These are phyloP conservation scores for Brienomyrus longianalis DNA, from an alignment of 2,113 vertebrate species.

Conservation along the genomic window DNA sequence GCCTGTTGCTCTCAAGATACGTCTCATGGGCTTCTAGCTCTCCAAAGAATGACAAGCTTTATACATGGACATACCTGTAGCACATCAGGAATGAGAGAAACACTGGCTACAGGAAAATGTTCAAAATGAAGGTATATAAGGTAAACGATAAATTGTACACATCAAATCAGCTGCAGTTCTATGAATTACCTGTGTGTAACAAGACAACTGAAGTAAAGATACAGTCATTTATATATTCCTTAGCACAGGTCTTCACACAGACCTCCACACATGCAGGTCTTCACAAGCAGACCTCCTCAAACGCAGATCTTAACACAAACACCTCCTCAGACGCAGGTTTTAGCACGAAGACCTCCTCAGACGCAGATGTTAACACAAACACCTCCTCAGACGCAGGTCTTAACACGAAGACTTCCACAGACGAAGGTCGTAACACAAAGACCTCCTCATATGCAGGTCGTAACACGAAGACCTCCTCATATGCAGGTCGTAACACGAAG, in stretches of 20 bases:
- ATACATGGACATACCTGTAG: neutral
- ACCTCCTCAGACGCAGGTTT: neutral
- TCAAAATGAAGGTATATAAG: neutral
- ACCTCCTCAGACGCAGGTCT: neutral
- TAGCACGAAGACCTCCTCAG: neutral
- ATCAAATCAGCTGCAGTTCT: neutral
- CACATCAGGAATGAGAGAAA: neutral
- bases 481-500: neutral
- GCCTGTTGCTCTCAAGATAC: neutral
- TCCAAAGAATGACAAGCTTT: neutral
- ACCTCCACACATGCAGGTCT: neutral
- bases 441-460: too few relatives aligned
- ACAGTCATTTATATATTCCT: neutral
- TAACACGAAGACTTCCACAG: neutral
- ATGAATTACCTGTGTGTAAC: neutral
- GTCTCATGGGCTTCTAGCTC: neutral
- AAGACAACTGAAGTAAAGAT: neutral
- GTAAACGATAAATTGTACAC: neutral
- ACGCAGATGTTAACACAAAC: neutral
- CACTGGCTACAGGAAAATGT: neutral
- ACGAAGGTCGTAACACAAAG: neutral
- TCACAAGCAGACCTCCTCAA: neutral
- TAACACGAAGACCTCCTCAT: neutral
- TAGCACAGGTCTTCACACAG: neutral
- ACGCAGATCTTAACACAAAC: neutral